Conservation (phyloP, 1,140 invertebrate species). For the Drosophila rhopaloa region DNA sequence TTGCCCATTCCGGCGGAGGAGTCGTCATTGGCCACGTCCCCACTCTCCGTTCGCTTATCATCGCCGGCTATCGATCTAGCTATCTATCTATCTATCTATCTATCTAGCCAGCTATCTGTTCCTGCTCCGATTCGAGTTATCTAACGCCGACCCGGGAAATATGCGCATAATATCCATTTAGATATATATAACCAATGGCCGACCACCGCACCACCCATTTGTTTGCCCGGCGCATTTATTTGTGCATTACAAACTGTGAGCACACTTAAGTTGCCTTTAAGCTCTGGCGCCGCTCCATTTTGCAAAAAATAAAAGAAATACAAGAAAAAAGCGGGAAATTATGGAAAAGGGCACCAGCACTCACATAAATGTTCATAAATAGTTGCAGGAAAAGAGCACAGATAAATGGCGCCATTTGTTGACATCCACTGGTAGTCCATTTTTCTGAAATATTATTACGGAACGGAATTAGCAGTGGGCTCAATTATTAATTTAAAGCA, state of each 20-base stretch:
- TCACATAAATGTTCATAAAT: constrained; percentile 10
- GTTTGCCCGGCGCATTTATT: constrained; percentile 66
- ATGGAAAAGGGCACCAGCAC: constrained; percentile 22
- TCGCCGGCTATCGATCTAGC: constrained; percentile 66
- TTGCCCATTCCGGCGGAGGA: constrained; percentile 54
- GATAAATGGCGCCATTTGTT: constrained; percentile 55
- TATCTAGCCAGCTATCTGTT: constrained; percentile 41
- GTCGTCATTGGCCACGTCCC: constrained; percentile 17
- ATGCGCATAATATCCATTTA: constrained; percentile 78
- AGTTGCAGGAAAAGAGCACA: constrained; percentile 13
- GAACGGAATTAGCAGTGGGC: too few relatives aligned
- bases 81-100: constrained; percentile 51
- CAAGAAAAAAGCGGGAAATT: constrained; percentile 25
- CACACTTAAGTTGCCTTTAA: constrained; percentile 75
- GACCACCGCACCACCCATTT: constrained; percentile 40
- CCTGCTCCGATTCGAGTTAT: constrained; percentile 64
- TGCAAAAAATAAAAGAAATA: constrained; percentile 60
- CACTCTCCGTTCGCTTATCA: constrained; percentile 49
- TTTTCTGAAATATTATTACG: constrained; percentile 9
- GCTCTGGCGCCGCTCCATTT: constrained; percentile 79
- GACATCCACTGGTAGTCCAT: constrained; percentile 37
- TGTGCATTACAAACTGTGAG: constrained; percentile 76
- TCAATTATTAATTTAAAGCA: too few relatives aligned
- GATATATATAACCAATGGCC: constrained; percentile 68
- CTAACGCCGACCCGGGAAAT: constrained; percentile 42